Evolutionary conservation across 2,797 vertebrate species (phyloP).

Genomic region (Urophycis tenuis): DNA sequence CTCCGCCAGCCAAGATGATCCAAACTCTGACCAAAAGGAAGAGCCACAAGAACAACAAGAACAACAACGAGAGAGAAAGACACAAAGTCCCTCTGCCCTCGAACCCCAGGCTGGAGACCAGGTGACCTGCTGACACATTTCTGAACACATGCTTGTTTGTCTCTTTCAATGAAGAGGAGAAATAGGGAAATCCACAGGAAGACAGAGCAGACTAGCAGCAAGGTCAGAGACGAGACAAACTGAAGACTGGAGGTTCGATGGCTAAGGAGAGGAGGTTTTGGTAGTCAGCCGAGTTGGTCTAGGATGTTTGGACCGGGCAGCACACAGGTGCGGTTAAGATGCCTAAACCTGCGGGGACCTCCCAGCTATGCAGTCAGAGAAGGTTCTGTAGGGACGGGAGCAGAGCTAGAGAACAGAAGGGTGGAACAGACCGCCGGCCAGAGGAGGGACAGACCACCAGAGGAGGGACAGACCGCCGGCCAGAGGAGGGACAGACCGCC

Average conservation of each 20-base stretch:
- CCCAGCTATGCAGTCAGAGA: not conserved
- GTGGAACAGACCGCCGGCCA: not conserved
- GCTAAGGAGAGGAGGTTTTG: not conserved
- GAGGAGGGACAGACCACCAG: slow-evolving; percentile 20
- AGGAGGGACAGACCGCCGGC: not conserved
- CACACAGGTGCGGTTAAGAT: not conserved
- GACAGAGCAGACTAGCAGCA: not conserved
- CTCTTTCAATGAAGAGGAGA: not conserved
- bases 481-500: slow-evolving; percentile 20
- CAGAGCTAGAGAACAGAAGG: not conserved
- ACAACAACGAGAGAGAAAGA: not conserved
- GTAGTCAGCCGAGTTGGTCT: not conserved
- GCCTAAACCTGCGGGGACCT: not conserved
- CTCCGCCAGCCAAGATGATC: slow-evolving; percentile 15
- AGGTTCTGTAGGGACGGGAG: not conserved
- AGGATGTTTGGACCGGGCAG: not conserved
- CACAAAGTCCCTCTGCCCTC: slow-evolving; percentile 9
- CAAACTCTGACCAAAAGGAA: slow-evolving; percentile 21
- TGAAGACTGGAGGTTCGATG: not conserved
- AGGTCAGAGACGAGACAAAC: not conserved
- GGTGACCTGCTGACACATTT: slow-evolving; percentile 29
- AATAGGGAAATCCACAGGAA: slow-evolving; percentile 1
- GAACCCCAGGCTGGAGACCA: slow-evolving; percentile 19
- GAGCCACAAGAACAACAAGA: not conserved
- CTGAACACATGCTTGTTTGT: not conserved